These are phyloP conservation scores for Aphelocoma californica DNA, from an alignment of 2,797 vertebrate genomes.

Conservation along the genomic window DNA sequence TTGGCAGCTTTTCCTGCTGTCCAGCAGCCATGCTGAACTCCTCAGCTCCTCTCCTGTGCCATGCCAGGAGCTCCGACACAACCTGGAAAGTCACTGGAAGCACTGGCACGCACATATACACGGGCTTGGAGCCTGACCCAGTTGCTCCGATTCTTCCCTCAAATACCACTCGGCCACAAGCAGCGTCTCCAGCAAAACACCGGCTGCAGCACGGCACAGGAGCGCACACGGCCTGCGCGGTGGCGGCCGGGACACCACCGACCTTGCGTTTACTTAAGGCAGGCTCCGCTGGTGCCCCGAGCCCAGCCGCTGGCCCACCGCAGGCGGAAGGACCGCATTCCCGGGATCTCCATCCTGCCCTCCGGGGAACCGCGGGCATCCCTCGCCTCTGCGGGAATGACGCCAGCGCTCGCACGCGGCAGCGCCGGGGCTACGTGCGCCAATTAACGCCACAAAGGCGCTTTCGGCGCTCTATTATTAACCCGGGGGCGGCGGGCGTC, in stretches of 20 bases:
- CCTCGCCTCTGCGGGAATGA: not conserved
- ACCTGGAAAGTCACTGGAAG: not conserved
- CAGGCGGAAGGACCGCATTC: not conserved
- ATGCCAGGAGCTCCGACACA: fast-evolving
- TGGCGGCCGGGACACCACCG: fast-evolving
- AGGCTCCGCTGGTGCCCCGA: not conserved
- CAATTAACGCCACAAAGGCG: not conserved
- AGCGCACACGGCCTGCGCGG: fast-evolving
- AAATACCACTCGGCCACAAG: fast-evolving
- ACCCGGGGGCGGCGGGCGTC: not conserved
- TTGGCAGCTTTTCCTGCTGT: not conserved
- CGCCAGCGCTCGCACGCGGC: not conserved
- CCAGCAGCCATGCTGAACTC: not conserved
- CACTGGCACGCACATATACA: fast-evolving
- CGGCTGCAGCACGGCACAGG: fast-evolving
- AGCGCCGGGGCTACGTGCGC: not conserved
- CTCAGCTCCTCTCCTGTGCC: fast-evolving
- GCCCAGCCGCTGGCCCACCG: not conserved
- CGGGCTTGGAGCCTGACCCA: fast-evolving
- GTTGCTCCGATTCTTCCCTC: fast-evolving
- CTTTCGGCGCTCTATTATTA: not conserved
- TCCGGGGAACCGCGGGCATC: not conserved
- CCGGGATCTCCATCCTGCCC: not conserved
- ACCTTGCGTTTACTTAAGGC: fast-evolving
- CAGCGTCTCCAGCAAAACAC: not conserved